Evolutionary conservation across 2,888 invertebrate genomes (phyloP).

Genomic region (Eucera pruinosa): DNA sequence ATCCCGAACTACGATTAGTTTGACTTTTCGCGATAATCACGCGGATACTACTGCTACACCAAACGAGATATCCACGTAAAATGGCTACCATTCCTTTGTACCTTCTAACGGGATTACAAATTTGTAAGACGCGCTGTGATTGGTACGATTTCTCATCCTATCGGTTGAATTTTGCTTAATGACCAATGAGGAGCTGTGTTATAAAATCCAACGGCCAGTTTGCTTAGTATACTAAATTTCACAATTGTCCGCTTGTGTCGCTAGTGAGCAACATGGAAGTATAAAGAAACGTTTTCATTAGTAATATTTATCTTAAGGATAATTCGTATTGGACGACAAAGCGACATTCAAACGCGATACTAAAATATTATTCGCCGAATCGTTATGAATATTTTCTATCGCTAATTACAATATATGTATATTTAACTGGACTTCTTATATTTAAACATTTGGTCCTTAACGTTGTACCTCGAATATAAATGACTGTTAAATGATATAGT

Average conservation of each 20-base stretch:
- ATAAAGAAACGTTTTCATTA: constrained; percentile 37
- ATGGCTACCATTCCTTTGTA: constrained; percentile 74
- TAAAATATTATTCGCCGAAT: constrained; percentile 10
- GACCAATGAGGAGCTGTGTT: constrained; percentile 46
- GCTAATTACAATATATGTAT: too few relatives aligned
- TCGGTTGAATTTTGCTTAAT: constrained; percentile 41
- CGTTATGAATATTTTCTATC: too few relatives aligned
- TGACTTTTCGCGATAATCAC: constrained; percentile 70
- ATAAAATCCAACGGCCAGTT: constrained; percentile 18
- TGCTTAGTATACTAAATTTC: constrained; percentile 33
- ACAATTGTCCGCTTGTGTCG: constrained; percentile 35
- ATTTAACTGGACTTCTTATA: too few relatives aligned
- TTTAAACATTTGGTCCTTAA: too few relatives aligned
- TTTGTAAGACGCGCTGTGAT: constrained; percentile 54
- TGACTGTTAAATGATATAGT: too few relatives aligned
- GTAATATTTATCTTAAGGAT: constrained; percentile 11
- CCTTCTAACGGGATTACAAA: constrained; percentile 64
- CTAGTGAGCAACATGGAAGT: constrained; percentile 36
- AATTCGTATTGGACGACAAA: constrained; percentile 16
- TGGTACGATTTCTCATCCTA: constrained; percentile 52
- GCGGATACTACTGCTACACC: constrained; percentile 72
- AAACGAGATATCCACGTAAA: constrained; percentile 74
- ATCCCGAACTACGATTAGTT: constrained; percentile 63
- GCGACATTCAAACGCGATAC: neutral
- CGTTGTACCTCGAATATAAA: too few relatives aligned